Evolutionary conservation across 2,797 vertebrate species (phyloP).

Genomic region (Alcedo atthis): DNA sequence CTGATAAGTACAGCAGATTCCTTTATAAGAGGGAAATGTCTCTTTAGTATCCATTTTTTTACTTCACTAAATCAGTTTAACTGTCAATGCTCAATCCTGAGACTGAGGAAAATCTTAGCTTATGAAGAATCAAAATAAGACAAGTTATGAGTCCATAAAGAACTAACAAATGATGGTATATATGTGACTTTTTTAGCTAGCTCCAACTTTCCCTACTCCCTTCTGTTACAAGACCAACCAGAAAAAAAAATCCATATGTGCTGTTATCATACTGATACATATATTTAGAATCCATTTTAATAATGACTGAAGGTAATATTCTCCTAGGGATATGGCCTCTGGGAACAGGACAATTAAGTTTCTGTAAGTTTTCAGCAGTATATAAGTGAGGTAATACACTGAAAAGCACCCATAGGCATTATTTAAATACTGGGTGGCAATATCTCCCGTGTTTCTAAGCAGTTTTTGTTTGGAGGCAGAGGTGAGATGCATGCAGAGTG

Average conservation of each 20-base stretch:
- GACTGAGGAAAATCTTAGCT: neutral
- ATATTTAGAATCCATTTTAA: constrained; percentile 31
- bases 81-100: neutral
- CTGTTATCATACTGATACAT: neutral
- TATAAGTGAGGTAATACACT: neutral
- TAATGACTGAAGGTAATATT: constrained; percentile 6
- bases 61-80: neutral
- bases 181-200: neutral
- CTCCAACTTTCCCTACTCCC: neutral
- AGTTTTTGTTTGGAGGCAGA: constrained; percentile 14
- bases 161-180: neutral
- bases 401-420: neutral
- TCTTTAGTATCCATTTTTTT: neutral
- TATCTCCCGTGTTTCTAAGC: neutral
- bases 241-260: neutral
- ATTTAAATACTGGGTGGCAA: neutral
- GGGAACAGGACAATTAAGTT: constrained; percentile 29
- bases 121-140: neutral
- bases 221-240: neutral
- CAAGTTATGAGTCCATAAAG: neutral
- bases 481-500: neutral
- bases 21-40: neutral
- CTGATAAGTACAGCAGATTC: neutral
- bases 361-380: constrained; percentile 10
- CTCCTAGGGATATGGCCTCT: neutral